phyloP scores from a whole-genome alignment of 2,888 invertebrate species.

The Eudasyphora cyanicolor region DNA sequence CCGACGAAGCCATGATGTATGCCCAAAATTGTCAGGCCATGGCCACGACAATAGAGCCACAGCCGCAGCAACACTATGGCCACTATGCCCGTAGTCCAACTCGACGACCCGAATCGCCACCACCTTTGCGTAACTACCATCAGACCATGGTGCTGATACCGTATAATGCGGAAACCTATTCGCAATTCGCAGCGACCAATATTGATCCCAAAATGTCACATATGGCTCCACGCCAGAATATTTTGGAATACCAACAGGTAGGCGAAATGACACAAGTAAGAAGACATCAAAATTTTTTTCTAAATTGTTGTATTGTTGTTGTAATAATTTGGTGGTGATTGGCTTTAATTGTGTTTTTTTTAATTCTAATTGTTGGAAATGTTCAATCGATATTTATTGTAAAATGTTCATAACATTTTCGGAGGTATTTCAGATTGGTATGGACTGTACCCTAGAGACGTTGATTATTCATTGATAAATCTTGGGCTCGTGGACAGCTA shows the following conservation, averaged over 20 bases:
- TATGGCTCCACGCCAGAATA: conserved; percentile 77
- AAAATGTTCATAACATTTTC: too few relatives aligned
- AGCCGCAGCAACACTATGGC: conserved; percentile 71
- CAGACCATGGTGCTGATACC: conserved; percentile 87
- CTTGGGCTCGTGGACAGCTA: too few relatives aligned
- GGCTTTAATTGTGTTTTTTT: conserved; percentile 30
- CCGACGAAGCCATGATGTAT: conserved; percentile 77
- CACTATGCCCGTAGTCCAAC: conserved; percentile 80
- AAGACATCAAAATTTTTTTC: conserved; percentile 30
- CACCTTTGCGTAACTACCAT: conserved; percentile 85
- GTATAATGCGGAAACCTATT: conserved; percentile 81
- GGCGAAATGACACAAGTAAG: conserved; percentile 66
- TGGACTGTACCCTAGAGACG: too few relatives aligned
- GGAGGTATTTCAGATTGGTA: too few relatives aligned
- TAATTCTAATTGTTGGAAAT: too few relatives aligned
- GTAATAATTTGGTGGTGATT: conserved; percentile 50
- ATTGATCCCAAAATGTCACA: conserved; percentile 77
- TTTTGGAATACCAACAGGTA: conserved; percentile 80
- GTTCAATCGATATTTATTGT: too few relatives aligned
- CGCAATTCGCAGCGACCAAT: conserved; percentile 78
- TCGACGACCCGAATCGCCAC: conserved; percentile 85
- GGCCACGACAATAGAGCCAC: conserved; percentile 74
- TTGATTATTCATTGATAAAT: too few relatives aligned
- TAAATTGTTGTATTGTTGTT: conserved; percentile 40
- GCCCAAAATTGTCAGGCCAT: conserved; percentile 79